phyloP scores from a whole-genome alignment of 2,888 invertebrate species.

The Drosophila ezoana region DNA sequence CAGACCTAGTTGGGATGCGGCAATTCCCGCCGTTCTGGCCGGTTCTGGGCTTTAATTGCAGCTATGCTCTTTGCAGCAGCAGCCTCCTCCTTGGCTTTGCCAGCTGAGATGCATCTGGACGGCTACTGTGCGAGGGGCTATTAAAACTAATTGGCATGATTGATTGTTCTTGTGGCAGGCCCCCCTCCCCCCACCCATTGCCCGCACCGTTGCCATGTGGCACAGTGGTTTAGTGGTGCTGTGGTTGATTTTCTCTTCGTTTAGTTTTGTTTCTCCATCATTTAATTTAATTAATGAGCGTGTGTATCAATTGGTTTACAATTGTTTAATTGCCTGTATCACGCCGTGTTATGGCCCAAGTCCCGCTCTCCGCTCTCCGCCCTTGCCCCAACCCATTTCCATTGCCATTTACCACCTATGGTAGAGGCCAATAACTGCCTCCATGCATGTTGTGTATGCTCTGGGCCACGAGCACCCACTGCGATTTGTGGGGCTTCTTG shows the following conservation, averaged over 20 bases:
- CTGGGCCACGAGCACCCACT: slow-evolving; percentile 30
- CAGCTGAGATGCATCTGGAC: slow-evolving; percentile 33
- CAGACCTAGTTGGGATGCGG: background rate
- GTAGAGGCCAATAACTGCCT: slow-evolving; percentile 8
- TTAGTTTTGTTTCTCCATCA: slow-evolving; percentile 64
- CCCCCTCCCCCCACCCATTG: accelerated
- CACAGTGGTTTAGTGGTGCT: slow-evolving; percentile 23
- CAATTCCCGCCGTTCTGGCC: slow-evolving; percentile 18
- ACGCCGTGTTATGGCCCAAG: slow-evolving; percentile 59
- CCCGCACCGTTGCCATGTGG: slow-evolving; percentile 4
- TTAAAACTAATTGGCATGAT: slow-evolving; percentile 75
- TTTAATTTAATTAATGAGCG: slow-evolving; percentile 74
- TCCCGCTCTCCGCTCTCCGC: background rate
- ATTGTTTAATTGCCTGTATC: slow-evolving; percentile 71
- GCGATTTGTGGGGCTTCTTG: slow-evolving; percentile 55
- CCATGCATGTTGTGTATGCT: slow-evolving; percentile 1
- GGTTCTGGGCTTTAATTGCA: slow-evolving; percentile 55
- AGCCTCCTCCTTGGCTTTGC: slow-evolving; percentile 41
- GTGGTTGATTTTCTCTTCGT: slow-evolving; percentile 51
- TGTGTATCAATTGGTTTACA: slow-evolving; percentile 72
- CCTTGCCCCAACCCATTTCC: background rate
- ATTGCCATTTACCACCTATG: slow-evolving; percentile 44
- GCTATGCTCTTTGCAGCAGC: slow-evolving; percentile 13
- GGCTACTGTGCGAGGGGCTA: slow-evolving; percentile 63
- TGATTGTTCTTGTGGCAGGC: slow-evolving; percentile 56